These are phyloP conservation scores for Agriotes lineatus DNA, from an alignment of 2,888 invertebrate genomes.

Conservation along the genomic window DNA sequence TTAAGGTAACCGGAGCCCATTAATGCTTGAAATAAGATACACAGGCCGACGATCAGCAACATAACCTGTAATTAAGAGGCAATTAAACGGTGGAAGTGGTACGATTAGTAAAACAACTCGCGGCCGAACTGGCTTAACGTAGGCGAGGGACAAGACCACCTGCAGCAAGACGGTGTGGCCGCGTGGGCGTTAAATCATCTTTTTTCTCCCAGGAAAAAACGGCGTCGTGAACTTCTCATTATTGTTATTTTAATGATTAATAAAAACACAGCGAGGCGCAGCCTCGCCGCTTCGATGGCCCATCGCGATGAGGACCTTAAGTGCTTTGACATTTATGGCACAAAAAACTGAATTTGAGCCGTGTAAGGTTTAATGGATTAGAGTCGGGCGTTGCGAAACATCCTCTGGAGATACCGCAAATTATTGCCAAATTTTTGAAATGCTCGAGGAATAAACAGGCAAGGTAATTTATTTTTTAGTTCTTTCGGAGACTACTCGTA, in stretches of 20 bases:
- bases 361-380: neutral
- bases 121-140: slow-evolving; percentile 35
- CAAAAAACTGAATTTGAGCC: neutral
- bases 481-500: too few relatives aligned
- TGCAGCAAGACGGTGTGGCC: slow-evolving; percentile 31
- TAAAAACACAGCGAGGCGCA: neutral
- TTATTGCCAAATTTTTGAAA: too few relatives aligned
- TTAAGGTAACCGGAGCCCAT: slow-evolving; percentile 26
- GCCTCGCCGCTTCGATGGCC: slow-evolving; percentile 1
- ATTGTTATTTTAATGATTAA: slow-evolving; percentile 18
- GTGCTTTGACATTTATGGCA: neutral
- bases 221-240: slow-evolving; percentile 4
- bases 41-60: slow-evolving; percentile 32
- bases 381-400: neutral
- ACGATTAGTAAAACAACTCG: slow-evolving; percentile 44
- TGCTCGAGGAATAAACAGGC: too few relatives aligned
- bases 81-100: slow-evolving; percentile 44
- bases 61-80: slow-evolving; percentile 44
- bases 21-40: slow-evolving; percentile 40
- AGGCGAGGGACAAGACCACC: slow-evolving; percentile 42
- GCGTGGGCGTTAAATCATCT: slow-evolving; percentile 34
- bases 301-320: neutral
- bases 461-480: too few relatives aligned
- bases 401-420: too few relatives aligned
- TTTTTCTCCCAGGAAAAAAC: slow-evolving; percentile 5